Conservation (phyloP, 2,888 invertebrate genomes). For the Drosophila ochracea region DNA sequence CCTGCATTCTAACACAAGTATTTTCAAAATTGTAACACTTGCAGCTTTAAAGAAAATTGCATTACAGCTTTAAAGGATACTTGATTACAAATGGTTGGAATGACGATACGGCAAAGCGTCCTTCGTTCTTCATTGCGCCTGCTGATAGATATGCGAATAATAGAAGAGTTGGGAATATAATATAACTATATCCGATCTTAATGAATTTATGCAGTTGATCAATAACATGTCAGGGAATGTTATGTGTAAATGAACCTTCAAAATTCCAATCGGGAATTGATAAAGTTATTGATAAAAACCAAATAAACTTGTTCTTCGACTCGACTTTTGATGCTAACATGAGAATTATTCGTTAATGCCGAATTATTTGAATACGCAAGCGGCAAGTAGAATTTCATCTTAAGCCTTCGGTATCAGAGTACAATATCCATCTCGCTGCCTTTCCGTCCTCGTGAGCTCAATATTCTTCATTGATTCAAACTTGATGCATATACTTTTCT, state of each 20-base stretch:
- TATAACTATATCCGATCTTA: too few species aligned
- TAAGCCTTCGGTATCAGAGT: not conserved
- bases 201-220: too few species aligned
- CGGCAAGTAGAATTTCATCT: not conserved
- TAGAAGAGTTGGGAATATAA: too few species aligned
- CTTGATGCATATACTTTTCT: not conserved
- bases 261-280: not conserved
- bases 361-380: not conserved
- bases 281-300: not conserved
- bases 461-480: not conserved
- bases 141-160: too few species aligned
- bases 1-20: not conserved
- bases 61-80: not conserved
- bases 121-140: not conserved
- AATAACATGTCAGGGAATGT: too few species aligned
- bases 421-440: not conserved
- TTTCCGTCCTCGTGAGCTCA: not conserved
- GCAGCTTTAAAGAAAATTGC: not conserved
- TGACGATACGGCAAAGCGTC: not conserved
- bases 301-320: not conserved
- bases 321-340: not conserved
- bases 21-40: too few species aligned
- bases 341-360: not conserved
- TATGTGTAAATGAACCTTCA: too few species aligned
- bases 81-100: conserved; percentile 4